Evolutionary conservation across 2,113 vertebrate species (phyloP), one percentile per base, ranked within the genome.

Genomic region (Corynorhinus townsendii): DNA sequence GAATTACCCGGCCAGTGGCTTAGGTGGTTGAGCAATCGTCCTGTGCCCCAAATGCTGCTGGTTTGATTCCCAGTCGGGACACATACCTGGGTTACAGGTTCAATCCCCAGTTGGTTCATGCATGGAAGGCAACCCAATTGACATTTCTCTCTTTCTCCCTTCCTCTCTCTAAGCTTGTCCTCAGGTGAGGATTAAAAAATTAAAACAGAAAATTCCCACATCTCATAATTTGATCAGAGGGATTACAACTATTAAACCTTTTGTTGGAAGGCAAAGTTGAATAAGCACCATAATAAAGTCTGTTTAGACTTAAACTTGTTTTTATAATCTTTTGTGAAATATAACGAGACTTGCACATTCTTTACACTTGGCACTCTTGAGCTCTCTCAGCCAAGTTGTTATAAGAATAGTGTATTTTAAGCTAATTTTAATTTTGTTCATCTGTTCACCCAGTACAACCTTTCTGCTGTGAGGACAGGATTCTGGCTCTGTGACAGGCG

Each of bases 391-490:
- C 93, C 20, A 47, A 82, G 66, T 93, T 95, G 79, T 94, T 95
- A 47, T 94, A 96, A 98, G 81, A 97, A 72, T 95, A 64, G 93
- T 95, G 75, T 96, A 79, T 19, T 94, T 33, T 9, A 98, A 97
- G 89, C 90, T 98, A 96, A 95, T 97, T 95, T 77, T 56, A 91
- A 84, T 95, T 94, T 96, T 97, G 80, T 97, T 97, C 81, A 71
- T 97, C 97, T 98, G 33, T 97, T 98, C 89, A 95, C 93, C 93
- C 76, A 97, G 96, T 95, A 91, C 68, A 76, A 11, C 94, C 66
- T 97, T 97, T 91, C 95, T 96, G 7, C 94, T 92, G 35, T 95
- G 84, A 96, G 96, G 93, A 98, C 86, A 96, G 84, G 73, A 97
- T 59, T 97, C 81, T 97, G 45, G 59, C 92, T 97, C 97, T 97